Evolutionary conservation across 1,140 invertebrate species (phyloP).

Genomic region (Drosophila takahashii): DNA sequence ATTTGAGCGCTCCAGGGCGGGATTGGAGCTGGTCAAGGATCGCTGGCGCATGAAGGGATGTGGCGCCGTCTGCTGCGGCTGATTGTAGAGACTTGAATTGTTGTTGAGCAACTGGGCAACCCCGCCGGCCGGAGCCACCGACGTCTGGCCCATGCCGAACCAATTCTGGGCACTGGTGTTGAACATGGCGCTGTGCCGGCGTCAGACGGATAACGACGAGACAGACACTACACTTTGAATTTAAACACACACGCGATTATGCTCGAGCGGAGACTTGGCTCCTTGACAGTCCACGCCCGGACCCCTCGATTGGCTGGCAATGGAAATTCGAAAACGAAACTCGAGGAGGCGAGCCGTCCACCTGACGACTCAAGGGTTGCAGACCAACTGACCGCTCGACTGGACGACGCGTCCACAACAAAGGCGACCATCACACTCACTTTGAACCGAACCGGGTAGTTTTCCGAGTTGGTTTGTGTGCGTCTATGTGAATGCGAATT

Average conservation of each 20-base stretch:
- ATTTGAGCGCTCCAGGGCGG: conserved; percentile 58
- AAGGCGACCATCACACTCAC: conserved; percentile 44
- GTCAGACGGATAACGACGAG: conserved; percentile 6
- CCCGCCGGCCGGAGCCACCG: conserved; percentile 31
- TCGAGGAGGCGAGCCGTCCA: conserved; percentile 29
- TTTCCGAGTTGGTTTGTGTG: conserved; percentile 45
- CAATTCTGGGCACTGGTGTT: conserved; percentile 78
- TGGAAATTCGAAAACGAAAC: conserved; percentile 8
- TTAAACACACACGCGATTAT: conserved; percentile 37
- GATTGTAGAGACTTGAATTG: conserved; percentile 38
- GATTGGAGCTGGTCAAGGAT: conserved; percentile 78
- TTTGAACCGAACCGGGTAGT: conserved; percentile 68
- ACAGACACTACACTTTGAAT: conserved; percentile 54
- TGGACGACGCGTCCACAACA: conserved; percentile 73
- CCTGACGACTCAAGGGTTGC: conserved; percentile 71
- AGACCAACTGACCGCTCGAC: conserved; percentile 71
- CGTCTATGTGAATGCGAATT: conserved; percentile 63
- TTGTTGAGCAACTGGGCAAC: conserved; percentile 57
- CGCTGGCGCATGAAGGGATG: conserved; percentile 72
- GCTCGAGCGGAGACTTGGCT: conserved; percentile 14
- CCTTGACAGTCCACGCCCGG: conserved; percentile 52
- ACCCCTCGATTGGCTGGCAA: conserved; percentile 1
- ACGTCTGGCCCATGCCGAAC: conserved; percentile 68
- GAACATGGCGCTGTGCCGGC: conserved; percentile 49
- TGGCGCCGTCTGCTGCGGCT: conserved; percentile 25